phyloP scores from a whole-genome alignment of 2,113 vertebrate genomes.

The Stercorarius parasiticus region DNA sequence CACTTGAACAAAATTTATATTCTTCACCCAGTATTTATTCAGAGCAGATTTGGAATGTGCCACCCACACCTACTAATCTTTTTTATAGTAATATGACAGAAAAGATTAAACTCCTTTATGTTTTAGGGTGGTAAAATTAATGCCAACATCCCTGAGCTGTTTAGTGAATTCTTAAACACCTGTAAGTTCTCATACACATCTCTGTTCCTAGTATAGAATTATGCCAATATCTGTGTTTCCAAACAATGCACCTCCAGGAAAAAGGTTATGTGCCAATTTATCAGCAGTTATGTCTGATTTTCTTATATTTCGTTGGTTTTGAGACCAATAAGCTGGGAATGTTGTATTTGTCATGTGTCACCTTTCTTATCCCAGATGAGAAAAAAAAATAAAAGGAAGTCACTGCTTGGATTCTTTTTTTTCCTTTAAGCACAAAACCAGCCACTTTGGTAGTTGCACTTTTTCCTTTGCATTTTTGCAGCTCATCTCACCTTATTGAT shows the following conservation, averaged over 20 bases:
- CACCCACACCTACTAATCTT: neutral
- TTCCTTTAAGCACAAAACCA: neutral
- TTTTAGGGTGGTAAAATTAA: neutral
- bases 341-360: neutral
- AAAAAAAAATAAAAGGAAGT: neutral
- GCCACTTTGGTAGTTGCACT: neutral
- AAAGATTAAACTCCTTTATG: neutral
- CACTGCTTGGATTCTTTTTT: neutral
- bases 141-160: neutral
- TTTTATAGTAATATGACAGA: neutral
- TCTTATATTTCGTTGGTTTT: neutral
- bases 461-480: neutral
- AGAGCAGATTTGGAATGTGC: neutral
- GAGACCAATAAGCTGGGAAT: neutral
- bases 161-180: neutral
- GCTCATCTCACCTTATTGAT: neutral
- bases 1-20: neutral
- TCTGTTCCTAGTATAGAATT: neutral
- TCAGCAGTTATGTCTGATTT: neutral
- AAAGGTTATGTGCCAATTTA: neutral
- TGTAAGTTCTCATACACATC: neutral
- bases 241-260: neutral
- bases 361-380: neutral
- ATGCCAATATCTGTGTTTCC: neutral
- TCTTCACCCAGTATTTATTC: neutral